Base-by-base conservation (phyloP, 2,888 invertebrate genomes). In the Norana najaformis region DNA sequence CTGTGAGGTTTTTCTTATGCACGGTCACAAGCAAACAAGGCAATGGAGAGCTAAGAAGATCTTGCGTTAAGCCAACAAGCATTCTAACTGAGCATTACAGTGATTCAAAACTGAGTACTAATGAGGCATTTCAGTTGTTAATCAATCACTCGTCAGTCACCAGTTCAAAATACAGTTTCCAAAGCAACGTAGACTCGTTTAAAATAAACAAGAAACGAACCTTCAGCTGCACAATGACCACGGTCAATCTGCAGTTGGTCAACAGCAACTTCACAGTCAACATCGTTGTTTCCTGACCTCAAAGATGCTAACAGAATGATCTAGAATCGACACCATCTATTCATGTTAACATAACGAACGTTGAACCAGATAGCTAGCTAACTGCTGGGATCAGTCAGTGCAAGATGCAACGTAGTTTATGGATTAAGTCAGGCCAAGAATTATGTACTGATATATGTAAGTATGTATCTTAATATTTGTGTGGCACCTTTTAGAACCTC, bases 191-290 rank as follows among this genome's bases (percentile, higher is more conserved):
- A n/a, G 11, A 69, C n/a, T 6, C 69, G 69, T 69, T n/a, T 11
- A 30, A n/a, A 69, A 69, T 1, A 4, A 69, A 69, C 13, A n/a
- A 69, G n/a, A n/a, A 16, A 85, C 85, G 13, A 14, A 85, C 85
- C 85, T 36, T 36, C 85, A n/a, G 34, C 85, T 2, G 85, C 37
- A 36, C 85, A 85, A 2, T n/a, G 85, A 23, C 37, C 85, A 8
- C n/a, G 4, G 13, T 36, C 85, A 36, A 85, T 36, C 85, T 37
- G 85, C 85, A 85, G 37, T 18, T 85, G 36, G 85, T 85, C 85
- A 85, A 85, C 36, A 13, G 85, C 85, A 85, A 85, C 35, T 85
- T 85, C 85, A 85, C 85, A 85, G 85, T 36, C 14, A n/a, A 37
- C 37, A 35, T 85, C 85, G 23, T 35, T 85, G 35, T n/a, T 85